phyloP scores from a whole-genome alignment of 2,797 vertebrate genomes.

The Galaxias olidus region DNA sequence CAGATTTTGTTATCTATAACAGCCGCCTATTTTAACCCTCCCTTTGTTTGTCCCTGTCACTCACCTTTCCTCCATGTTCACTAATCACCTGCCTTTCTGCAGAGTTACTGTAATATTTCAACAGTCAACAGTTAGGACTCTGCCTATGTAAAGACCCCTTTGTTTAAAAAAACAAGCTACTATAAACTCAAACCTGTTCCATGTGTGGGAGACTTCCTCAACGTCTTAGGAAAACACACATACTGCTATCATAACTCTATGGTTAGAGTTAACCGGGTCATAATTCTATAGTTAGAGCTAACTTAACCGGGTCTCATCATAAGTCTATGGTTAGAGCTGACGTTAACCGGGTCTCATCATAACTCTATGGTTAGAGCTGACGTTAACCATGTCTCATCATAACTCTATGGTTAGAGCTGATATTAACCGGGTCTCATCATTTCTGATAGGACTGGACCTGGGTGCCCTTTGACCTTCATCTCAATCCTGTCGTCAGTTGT shows the following conservation, averaged over 20 bases:
- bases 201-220: background rate
- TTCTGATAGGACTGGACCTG: no score
- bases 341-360: conserved; percentile 34
- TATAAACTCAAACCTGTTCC: conserved; percentile 39
- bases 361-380: no score
- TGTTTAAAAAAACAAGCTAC: conserved; percentile 56
- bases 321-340: conserved; percentile 39
- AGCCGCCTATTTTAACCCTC: background rate
- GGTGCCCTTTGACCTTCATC: no score
- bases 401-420: no score
- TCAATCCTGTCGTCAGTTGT: conserved; percentile 50
- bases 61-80: conserved; percentile 59
- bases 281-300: conserved; percentile 40
- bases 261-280: no score
- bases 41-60: conserved; percentile 28
- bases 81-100: conserved; percentile 72
- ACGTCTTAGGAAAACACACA: conserved; percentile 20
- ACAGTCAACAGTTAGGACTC: conserved; percentile 61
- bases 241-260: background rate
- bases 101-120: conserved; percentile 63
- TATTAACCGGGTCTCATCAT: no score
- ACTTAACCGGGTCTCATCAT: conserved; percentile 34
- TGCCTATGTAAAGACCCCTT: conserved; percentile 39
- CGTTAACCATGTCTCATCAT: no score
- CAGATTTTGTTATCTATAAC: no score